These are phyloP conservation scores for Babylonia areolata DNA, from an alignment of 1,140 invertebrate genomes.

Conservation along the genomic window DNA sequence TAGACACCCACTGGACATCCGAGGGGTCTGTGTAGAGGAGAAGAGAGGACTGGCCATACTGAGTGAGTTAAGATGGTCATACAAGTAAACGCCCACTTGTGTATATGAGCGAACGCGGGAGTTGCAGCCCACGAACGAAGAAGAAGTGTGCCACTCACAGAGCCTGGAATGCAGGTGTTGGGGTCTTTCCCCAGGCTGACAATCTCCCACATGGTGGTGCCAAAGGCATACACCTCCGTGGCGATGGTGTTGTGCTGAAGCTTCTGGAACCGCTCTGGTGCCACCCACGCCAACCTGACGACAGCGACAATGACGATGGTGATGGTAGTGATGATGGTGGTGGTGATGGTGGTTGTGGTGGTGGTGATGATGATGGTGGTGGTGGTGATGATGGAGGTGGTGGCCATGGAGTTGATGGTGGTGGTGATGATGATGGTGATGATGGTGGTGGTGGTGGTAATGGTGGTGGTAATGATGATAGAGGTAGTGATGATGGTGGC, in stretches of 20 bases:
- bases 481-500: background rate
- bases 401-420: background rate
- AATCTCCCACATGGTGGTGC: constrained; percentile 26
- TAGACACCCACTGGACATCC: too few species aligned
- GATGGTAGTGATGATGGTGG: background rate
- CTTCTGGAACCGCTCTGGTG: constrained; percentile 7
- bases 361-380: background rate
- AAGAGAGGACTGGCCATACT: too few species aligned
- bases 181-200: background rate
- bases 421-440: background rate
- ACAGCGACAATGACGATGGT: background rate
- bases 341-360: background rate
- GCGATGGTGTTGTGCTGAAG: background rate
- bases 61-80: too few species aligned
- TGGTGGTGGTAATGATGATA: too few species aligned
- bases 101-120: too few species aligned
- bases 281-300: constrained; percentile 24
- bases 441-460: background rate
- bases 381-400: background rate
- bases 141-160: background rate
- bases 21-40: too few species aligned
- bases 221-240: constrained; percentile 16
- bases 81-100: too few species aligned
- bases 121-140: too few species aligned
- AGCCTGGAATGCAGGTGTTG: background rate